These are phyloP conservation scores for Acanthis flammea DNA, from an alignment of 2,797 vertebrate genomes.

Conservation along the genomic window DNA sequence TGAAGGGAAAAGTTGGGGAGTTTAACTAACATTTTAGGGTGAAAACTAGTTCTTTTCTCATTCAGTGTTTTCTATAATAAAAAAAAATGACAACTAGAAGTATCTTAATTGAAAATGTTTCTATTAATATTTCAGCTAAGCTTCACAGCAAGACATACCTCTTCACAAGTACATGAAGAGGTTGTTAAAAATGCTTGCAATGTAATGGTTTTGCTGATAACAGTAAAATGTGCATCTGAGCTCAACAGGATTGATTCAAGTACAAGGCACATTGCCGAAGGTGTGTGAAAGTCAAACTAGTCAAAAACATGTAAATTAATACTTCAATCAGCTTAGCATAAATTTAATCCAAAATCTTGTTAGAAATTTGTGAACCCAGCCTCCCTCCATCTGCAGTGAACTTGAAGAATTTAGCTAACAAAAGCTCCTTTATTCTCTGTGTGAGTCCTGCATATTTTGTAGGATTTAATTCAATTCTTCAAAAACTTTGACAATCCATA, in stretches of 20 bases:
- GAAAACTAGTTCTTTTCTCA: background rate
- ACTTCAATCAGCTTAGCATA: background rate
- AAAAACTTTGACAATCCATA: background rate
- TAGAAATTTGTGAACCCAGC: background rate
- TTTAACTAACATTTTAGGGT: background rate
- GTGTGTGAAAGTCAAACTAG: background rate
- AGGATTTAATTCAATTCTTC: background rate
- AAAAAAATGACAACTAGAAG: background rate
- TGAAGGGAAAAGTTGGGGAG: fast-evolving
- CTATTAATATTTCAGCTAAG: background rate
- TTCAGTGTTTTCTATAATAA: background rate
- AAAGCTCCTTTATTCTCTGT: background rate
- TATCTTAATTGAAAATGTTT: background rate
- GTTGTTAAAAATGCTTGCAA: background rate
- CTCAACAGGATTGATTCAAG: background rate
- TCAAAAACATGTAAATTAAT: background rate
- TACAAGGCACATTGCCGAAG: background rate
- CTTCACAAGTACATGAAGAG: background rate
- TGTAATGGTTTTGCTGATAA: background rate
- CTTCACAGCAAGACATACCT: background rate
- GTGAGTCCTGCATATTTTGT: background rate
- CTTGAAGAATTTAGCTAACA: background rate
- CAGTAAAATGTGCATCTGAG: background rate
- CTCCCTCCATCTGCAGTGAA: background rate
- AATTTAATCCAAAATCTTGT: background rate